phyloP scores from a whole-genome alignment of 2,888 invertebrate genomes.

The Eupithecia dodoneata region DNA sequence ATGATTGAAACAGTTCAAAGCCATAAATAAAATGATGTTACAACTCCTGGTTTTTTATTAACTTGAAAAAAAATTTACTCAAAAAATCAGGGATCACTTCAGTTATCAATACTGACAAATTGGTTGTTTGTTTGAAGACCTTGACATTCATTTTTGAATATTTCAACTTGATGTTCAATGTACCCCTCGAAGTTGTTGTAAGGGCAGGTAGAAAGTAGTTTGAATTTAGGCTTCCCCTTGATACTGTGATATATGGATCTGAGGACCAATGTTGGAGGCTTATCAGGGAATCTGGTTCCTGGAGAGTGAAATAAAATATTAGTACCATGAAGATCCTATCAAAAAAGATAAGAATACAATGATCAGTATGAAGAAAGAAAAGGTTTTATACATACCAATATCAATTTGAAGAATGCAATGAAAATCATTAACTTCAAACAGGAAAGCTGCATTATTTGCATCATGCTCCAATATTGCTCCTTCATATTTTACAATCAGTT shows the following conservation, averaged over 20 bases:
- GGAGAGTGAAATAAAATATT: slow-evolving; percentile 22
- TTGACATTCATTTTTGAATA: slow-evolving; percentile 78
- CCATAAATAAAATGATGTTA: slow-evolving; percentile 26
- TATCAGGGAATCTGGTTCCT: slow-evolving; percentile 82
- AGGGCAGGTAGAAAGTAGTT: slow-evolving; percentile 71
- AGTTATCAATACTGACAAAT: slow-evolving; percentile 63
- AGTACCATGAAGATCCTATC: too few relatives aligned
- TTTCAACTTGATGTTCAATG: slow-evolving; percentile 77
- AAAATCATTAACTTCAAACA: slow-evolving; percentile 86
- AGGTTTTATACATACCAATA: slow-evolving; percentile 64
- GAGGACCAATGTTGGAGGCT: slow-evolving; percentile 79
- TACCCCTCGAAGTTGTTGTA: slow-evolving; percentile 78
- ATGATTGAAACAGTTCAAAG: slow-evolving; percentile 18
- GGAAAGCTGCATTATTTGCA: slow-evolving; percentile 80
- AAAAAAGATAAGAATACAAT: background rate
- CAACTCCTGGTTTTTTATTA: slow-evolving; percentile 7
- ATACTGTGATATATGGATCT: slow-evolving; percentile 83
- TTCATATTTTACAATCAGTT: slow-evolving; percentile 79
- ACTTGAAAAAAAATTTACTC: background rate
- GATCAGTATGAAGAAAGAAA: background rate
- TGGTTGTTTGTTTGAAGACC: slow-evolving; percentile 57
- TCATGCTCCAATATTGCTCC: slow-evolving; percentile 79
- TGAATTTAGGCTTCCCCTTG: slow-evolving; percentile 75
- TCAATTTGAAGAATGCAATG: slow-evolving; percentile 85
- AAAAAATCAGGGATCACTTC: slow-evolving; percentile 9